Percentiles rank a stretch among this genome's conserved stretches.
phyloP scores from a whole-genome alignment of 2,113 vertebrate species.

The Furnarius figulus region DNA sequence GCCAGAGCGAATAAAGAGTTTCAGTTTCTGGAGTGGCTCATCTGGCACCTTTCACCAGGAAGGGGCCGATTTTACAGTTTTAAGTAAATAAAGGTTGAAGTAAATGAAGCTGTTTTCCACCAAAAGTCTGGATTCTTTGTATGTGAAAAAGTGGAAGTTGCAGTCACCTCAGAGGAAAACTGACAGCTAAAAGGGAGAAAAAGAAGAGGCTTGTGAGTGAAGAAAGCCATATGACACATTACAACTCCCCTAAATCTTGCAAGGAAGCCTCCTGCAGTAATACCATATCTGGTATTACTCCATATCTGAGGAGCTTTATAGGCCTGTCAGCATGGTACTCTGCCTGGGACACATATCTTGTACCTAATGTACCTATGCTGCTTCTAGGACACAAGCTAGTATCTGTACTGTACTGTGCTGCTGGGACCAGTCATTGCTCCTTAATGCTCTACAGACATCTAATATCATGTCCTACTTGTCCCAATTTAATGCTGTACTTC shows the following conservation, averaged over 20 bases:
- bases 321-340: background rate
- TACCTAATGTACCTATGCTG: background rate
- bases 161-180: constrained; percentile 1
- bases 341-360: background rate
- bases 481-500: background rate
- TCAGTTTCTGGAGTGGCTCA: constrained; percentile 48
- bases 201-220: background rate
- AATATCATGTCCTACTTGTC: background rate
- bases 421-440: background rate
- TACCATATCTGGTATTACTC: background rate
- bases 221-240: background rate
- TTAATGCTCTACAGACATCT: background rate
- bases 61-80: constrained; percentile 44
- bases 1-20: constrained; percentile 52
- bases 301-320: background rate
- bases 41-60: constrained; percentile 53
- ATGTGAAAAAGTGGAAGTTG: constrained; percentile 19
- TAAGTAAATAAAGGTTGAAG: constrained; percentile 51
- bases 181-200: background rate
- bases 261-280: background rate
- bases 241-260: background rate
- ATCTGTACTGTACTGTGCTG: background rate
- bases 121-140: constrained; percentile 56
- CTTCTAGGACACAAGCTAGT: background rate
- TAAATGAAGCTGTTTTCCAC: constrained; percentile 59